Conservation (phyloP, 2,113 vertebrate genomes). For the Origma solitaria region DNA sequence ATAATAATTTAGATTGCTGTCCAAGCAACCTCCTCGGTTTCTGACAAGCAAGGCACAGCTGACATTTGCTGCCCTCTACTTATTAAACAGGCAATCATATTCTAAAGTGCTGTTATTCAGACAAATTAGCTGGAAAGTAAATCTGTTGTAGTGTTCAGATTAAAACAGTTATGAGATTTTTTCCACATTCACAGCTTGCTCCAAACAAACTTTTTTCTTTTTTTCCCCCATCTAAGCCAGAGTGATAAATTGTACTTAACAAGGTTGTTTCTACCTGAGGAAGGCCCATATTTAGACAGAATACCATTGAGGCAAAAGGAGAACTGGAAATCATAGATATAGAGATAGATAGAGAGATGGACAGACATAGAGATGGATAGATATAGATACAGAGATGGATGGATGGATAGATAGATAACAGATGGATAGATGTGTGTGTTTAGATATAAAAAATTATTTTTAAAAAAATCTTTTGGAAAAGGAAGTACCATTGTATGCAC, state of each 20-base stretch:
- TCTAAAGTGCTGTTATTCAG: background rate
- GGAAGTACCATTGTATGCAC: background rate
- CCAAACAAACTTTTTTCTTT: background rate
- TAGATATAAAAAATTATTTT: background rate
- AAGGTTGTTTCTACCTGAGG: background rate
- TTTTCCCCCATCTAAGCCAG: fast-evolving
- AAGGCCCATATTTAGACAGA: background rate
- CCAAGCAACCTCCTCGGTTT: background rate
- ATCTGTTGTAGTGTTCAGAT: background rate
- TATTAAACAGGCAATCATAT: constrained; percentile 18
- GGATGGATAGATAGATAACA: no score
- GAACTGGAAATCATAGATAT: background rate
- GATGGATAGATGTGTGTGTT: background rate
- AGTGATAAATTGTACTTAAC: background rate
- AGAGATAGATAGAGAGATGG: no score
- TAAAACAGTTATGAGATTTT: background rate
- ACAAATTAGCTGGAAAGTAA: background rate
- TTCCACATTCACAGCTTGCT: background rate
- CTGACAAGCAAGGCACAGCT: background rate
- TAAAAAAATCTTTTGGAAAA: background rate
- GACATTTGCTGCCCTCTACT: constrained; percentile 53
- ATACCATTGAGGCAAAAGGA: background rate
- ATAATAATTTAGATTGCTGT: background rate
- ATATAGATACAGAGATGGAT: background rate
- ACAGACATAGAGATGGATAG: fast-evolving